phyloP scores from a whole-genome alignment of 2,888 invertebrate genomes.

The Torymus auratus region DNA sequence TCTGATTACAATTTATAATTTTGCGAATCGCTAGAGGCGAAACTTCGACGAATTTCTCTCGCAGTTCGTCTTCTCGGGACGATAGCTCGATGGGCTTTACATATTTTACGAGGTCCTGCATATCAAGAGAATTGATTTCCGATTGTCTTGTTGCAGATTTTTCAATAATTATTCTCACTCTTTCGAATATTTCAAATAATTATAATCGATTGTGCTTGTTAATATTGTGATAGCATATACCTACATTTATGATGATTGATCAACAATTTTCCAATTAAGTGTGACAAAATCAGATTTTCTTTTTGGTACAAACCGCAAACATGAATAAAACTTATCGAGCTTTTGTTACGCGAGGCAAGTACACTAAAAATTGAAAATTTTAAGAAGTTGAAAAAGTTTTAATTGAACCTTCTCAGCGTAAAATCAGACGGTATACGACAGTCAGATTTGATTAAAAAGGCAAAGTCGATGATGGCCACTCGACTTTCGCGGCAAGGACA shows the following conservation, averaged over 20 bases:
- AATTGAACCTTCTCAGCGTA: slow-evolving; percentile 16
- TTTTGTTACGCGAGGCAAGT: background rate
- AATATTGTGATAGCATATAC: background rate
- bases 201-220: background rate
- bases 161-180: too few species aligned
- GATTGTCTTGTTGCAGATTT: background rate
- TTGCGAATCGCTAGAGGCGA: background rate
- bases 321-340: background rate
- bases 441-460: slow-evolving; percentile 22
- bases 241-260: background rate
- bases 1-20: slow-evolving; percentile 33
- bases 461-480: slow-evolving; percentile 14
- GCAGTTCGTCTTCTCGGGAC: background rate
- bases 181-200: too few species aligned
- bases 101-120: slow-evolving; percentile 8
- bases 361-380: background rate
- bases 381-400: slow-evolving; percentile 20
- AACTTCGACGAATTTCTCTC: slow-evolving; percentile 1
- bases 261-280: background rate
- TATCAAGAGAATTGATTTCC: background rate
- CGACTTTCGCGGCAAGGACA: background rate
- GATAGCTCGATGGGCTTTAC: slow-evolving; percentile 7
- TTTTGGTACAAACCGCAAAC: too few species aligned
- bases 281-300: too few species aligned
- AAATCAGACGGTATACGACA: background rate